Percentiles rank a stretch among this genome's conserved stretches.
These are phyloP conservation scores for Clostera curtula DNA, from an alignment of 2,888 invertebrate species.

Conservation along the genomic window DNA sequence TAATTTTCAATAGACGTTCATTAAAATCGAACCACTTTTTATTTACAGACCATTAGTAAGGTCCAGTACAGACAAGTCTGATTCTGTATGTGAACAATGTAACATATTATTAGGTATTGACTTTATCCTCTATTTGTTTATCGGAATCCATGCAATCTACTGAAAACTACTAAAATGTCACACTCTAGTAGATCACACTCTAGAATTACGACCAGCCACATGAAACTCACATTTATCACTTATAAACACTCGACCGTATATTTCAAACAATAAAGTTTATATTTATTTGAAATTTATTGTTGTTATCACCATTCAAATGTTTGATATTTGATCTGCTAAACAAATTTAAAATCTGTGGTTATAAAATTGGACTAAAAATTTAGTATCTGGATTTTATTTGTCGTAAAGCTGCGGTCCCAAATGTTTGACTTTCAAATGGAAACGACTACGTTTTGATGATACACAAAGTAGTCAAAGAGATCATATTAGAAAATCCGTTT, in stretches of 20 bases:
- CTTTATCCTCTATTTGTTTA: no score
- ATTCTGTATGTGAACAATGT: no score
- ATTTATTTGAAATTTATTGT: background rate
- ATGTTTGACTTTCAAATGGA: conserved; percentile 1
- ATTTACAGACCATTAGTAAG: no score
- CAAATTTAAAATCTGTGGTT: background rate
- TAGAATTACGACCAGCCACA: background rate
- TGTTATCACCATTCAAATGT: background rate
- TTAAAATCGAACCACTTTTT: no score
- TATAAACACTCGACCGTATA: background rate
- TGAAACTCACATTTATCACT: background rate
- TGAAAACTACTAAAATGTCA: background rate
- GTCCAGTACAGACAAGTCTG: no score
- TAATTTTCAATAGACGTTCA: no score
- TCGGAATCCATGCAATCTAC: background rate
- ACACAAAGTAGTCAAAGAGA: no score
- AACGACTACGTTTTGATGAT: conserved; percentile 1
- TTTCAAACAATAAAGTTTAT: background rate
- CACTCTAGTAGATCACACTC: background rate
- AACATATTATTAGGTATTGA: no score
- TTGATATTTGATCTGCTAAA: background rate
- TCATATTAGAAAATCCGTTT: no score
- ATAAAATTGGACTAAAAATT: background rate
- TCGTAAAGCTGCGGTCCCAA: background rate
- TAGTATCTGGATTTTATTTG: background rate